Percentiles rank a stretch among this genome's conserved stretches.
phyloP scores from a whole-genome alignment of 2,113 vertebrate species.

The Sclerurus mexicanus region DNA sequence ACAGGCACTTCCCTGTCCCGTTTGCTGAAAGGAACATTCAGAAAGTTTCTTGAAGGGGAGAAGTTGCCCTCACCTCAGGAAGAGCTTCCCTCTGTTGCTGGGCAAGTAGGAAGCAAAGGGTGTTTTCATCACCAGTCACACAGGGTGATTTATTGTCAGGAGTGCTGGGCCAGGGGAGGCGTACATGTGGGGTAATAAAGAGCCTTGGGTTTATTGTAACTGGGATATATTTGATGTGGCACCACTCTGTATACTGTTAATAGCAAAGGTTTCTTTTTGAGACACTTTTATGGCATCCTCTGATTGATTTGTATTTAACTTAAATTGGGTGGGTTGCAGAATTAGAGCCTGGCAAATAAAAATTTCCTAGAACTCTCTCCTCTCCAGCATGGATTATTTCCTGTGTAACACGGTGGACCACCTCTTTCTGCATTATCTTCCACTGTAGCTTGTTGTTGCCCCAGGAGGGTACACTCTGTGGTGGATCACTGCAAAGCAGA shows the following conservation, averaged over 20 bases:
- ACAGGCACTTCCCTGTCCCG: not conserved
- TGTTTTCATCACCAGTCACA: not conserved
- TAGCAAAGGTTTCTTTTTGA: not conserved
- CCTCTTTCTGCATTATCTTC: not conserved
- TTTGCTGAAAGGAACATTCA: not conserved
- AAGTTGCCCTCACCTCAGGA: not conserved
- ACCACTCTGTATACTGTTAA: not conserved
- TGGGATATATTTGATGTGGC: not conserved
- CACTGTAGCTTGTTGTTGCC: not conserved
- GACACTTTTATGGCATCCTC: not conserved
- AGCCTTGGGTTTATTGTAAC: not conserved
- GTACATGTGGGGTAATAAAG: not conserved
- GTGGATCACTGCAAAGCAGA: not conserved
- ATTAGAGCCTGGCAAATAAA: constrained; percentile 17
- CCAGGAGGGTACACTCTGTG: not conserved
- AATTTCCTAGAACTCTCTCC: not conserved
- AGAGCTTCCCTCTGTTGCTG: not conserved
- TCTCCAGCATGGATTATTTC: not conserved
- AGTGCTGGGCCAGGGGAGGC: not conserved
- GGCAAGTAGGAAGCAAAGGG: not conserved
- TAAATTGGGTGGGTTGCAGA: not conserved
- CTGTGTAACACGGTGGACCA: not conserved
- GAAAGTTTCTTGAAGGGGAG: not conserved
- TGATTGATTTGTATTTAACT: not conserved
- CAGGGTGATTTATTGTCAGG: not conserved